Evolutionary conservation across 2,888 invertebrate species (phyloP).

Genomic region (Athalia rosae): DNA sequence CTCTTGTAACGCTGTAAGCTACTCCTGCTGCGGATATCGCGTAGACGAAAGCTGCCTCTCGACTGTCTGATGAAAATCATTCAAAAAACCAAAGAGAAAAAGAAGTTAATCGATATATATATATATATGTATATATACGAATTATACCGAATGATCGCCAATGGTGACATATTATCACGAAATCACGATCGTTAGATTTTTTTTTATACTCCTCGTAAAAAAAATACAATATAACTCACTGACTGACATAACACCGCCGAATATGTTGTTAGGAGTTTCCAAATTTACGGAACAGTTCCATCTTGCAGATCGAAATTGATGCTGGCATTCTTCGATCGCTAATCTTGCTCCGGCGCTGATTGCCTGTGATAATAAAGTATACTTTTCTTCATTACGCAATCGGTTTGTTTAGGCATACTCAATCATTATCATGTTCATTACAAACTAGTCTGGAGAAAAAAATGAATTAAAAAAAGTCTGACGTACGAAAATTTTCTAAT

Average conservation of each 20-base stretch:
- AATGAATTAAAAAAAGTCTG: neutral
- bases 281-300: slow-evolving; percentile 92
- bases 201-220: neutral
- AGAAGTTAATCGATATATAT: neutral
- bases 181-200: neutral
- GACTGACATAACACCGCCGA: slow-evolving; percentile 88
- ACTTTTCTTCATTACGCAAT: neutral
- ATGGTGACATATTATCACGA: neutral
- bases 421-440: neutral
- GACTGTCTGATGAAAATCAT: slow-evolving; percentile 80
- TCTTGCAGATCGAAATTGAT: slow-evolving; percentile 89
- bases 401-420: no score
- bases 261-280: slow-evolving; percentile 83
- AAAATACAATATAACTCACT: slow-evolving; percentile 79
- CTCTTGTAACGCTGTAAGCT: slow-evolving; percentile 90
- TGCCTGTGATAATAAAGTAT: slow-evolving; percentile 76
- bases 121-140: neutral
- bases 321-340: slow-evolving; percentile 92
- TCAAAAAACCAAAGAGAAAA: neutral
- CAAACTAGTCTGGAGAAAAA: neutral
- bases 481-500: no score
- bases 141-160: neutral
- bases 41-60: slow-evolving; percentile 93
- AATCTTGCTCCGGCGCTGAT: slow-evolving; percentile 87
- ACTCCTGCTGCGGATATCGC: slow-evolving; percentile 93